Base-by-base conservation (phyloP, 2,797 vertebrate genomes). In the Sebastiscus tertius region DNA sequence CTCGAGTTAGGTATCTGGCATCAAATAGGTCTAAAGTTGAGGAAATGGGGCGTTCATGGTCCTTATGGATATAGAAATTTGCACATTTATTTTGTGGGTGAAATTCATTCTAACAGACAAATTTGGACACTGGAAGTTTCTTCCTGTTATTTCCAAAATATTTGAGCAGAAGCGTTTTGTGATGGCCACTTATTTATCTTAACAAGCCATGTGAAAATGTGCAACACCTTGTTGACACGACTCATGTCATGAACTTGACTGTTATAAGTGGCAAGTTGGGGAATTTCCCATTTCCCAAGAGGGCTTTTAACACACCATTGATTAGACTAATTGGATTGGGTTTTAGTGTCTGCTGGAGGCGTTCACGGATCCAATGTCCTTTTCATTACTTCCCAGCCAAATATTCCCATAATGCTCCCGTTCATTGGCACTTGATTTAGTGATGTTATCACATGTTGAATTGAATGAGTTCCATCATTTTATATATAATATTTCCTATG, bases 301-400 rank as follows among this genome's bases (percentile, higher is more conserved):
- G 69, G 81, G 13, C 80, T 20, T 82, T 90, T 49, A 90, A 88
- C 82, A 22, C 86, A 84, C 63, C 85, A 83, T 76, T 75, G 76
- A 89, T 88, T 83, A 77, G 73, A 77, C 79, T 88, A 86, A 92
- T 87, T 87, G 83, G 80, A 86, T 92, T 85, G 67, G 82, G 29
- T 80, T 85, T 85, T 59, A 64, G 62, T 66, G 81, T 63, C 8
- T 42, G 31, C 81, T 55, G 29, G 31, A 66, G 75, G 20, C 29
- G 8, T 72, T 60, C 84, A 58, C 49, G 20, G 64, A 29, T 79
- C 70, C 59, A 18, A 0, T 74, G 79, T 81, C 77, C 71, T 70
- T 75, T 84, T 55, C 77, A 22, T 76, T 64, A 26, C 56, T 2
- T 12, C 33, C 33, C 58, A 42, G 70, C 18, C 72, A 56, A 42